These are phyloP conservation scores for Leucozona laternaria DNA, from an alignment of 2,888 invertebrate species.

Conservation along the genomic window DNA sequence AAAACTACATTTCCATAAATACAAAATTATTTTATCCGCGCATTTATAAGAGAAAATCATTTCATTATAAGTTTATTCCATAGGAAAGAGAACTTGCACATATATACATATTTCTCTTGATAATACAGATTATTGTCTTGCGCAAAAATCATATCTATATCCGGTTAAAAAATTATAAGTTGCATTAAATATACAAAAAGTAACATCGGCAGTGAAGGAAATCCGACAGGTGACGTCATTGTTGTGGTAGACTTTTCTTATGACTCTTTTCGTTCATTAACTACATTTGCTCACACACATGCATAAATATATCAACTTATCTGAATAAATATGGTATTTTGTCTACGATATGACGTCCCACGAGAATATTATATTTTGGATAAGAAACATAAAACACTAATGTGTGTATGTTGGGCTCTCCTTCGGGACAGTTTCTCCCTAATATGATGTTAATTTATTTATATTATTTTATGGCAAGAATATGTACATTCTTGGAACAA, in stretches of 20 bases:
- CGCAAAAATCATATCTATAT: neutral
- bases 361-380: constrained; percentile 62
- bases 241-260: constrained; percentile 29
- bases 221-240: constrained; percentile 31
- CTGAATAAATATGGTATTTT: constrained; percentile 17
- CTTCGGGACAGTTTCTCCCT: neutral
- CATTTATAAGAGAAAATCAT: neutral
- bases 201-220: neutral
- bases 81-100: neutral
- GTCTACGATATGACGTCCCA: constrained; percentile 45
- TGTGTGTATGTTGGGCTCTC: constrained; percentile 4
- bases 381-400: constrained; percentile 61
- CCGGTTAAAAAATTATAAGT: neutral
- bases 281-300: constrained; percentile 15
- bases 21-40: neutral
- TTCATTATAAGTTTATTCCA: neutral
- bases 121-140: neutral
- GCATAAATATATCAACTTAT: constrained; percentile 11
- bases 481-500: neutral
- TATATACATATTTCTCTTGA: neutral
- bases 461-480: neutral
- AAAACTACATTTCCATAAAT: too few species aligned
- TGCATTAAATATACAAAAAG: neutral
- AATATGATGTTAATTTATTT: neutral
- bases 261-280: constrained; percentile 4